Percentiles rank a stretch among this genome's conserved stretches.
Conservation (phyloP, 2,113 vertebrate species). For the Cyphomyrus discorhynchus region DNA sequence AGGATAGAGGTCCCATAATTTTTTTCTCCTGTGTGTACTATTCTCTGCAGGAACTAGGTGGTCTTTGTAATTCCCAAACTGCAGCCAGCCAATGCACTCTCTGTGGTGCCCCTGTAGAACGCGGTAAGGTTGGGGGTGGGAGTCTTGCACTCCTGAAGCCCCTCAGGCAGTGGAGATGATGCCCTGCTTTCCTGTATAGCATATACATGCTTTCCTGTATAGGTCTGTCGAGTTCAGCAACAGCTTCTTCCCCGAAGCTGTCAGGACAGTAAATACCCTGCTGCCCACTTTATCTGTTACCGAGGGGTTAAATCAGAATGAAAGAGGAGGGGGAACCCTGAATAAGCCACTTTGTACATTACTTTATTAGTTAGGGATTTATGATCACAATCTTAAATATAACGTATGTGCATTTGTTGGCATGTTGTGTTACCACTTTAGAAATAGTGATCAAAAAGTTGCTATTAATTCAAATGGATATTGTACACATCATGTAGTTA, state of each 20-base stretch:
- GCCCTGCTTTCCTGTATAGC: too few species aligned
- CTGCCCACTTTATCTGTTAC: not conserved
- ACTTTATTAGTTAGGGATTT: not conserved
- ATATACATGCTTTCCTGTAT: too few species aligned
- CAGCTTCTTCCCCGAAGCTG: not conserved
- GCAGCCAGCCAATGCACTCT: not conserved
- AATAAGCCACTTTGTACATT: not conserved
- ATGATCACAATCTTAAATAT: not conserved
- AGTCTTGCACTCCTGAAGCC: too few species aligned
- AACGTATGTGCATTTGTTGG: not conserved
- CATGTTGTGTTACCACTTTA: not conserved
- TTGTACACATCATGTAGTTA: not conserved
- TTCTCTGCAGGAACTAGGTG: not conserved
- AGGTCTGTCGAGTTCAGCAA: not conserved
- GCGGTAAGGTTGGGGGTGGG: not conserved
- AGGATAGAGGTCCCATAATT: too few species aligned
- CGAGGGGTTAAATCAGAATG: not conserved
- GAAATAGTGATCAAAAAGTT: not conserved
- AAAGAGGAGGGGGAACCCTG: not conserved
- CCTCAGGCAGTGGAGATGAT: not conserved
- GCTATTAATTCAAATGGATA: not conserved
- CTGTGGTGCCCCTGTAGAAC: not conserved
- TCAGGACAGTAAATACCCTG: not conserved
- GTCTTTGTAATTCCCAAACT: not conserved
- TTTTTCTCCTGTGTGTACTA: not conserved